A percentile compares a stretch with the other conserved stretches of the same genome.
These are phyloP conservation scores for Chamaedrilus cognettii DNA, from an alignment of 2,888 invertebrate genomes.

Conservation along the genomic window DNA sequence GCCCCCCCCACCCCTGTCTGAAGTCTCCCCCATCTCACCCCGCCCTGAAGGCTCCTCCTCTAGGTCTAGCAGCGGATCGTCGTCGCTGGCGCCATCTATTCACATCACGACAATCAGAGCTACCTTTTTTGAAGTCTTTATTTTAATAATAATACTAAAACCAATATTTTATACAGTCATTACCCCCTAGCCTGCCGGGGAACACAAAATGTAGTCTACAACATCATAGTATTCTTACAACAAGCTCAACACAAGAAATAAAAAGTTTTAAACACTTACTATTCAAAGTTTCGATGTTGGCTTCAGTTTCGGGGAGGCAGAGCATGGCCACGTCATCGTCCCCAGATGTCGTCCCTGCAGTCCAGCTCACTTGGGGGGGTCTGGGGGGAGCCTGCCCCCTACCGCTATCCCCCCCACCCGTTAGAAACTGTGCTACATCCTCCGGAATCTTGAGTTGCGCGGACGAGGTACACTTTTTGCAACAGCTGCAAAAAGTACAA, in stretches of 20 bases:
- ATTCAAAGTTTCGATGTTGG: no score
- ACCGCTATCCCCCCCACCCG: neutral
- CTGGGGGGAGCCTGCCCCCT: neutral
- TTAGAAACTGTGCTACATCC: neutral
- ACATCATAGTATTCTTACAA: no score
- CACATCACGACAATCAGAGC: no score
- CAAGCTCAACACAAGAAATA: no score
- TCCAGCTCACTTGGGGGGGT: no score
- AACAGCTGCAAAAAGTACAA: neutral
- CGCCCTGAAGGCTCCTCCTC: conserved; percentile 29
- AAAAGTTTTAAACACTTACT: no score
- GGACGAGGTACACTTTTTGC: neutral
- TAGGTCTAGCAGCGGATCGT: conserved; percentile 28
- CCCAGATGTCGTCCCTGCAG: neutral
- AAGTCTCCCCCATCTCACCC: neutral
- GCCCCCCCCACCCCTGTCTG: conserved; percentile 26
- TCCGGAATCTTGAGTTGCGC: neutral
- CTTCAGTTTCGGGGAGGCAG: neutral
- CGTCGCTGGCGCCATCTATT: no score
- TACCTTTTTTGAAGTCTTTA: no score
- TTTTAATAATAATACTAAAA: no score
- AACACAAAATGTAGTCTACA: no score
- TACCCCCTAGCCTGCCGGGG: no score
- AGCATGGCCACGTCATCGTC: neutral
- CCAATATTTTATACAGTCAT: no score